Evolutionary conservation across 1,140 invertebrate species (phyloP).

Genomic region (Drosophila eugracilis): DNA sequence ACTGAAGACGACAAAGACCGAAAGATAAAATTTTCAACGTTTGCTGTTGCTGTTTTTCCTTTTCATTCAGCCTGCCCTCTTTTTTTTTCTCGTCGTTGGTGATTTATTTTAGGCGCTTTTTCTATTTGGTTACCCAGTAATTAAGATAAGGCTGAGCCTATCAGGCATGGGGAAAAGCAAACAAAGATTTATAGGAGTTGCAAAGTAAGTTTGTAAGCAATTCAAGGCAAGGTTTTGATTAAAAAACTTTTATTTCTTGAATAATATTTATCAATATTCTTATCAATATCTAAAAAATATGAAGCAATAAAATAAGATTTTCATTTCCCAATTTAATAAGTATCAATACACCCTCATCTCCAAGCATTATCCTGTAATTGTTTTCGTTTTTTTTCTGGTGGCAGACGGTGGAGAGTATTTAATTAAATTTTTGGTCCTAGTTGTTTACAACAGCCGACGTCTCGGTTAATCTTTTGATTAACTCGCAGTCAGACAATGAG

Average conservation of each 20-base stretch:
- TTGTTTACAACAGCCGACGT: conserved; percentile 48
- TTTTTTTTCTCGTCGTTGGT: conserved; percentile 18
- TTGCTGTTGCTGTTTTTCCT: conserved; percentile 8
- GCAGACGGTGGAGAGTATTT: conserved; percentile 53
- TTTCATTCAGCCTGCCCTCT: not conserved
- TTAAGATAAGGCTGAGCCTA: not conserved
- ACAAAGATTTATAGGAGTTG: no score
- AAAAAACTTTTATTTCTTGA: no score
- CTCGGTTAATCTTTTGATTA: conserved; percentile 66
- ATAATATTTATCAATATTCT: no score
- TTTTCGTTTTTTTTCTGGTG: conserved; percentile 2
- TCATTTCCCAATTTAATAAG: not conserved
- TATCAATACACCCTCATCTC: not conserved
- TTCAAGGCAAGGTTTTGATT: no score
- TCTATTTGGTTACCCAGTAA: conserved; percentile 16
- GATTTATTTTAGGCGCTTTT: conserved; percentile 40
- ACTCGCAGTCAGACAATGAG: conserved; percentile 58
- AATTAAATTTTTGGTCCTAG: conserved; percentile 65
- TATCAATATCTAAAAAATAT: no score
- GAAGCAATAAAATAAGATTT: no score
- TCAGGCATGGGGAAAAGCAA: no score
- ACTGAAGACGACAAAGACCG: conserved; percentile 32
- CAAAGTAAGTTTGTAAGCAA: no score
- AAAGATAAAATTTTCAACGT: conserved; percentile 48
- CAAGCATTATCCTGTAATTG: no score